phyloP scores from a whole-genome alignment of 2,888 invertebrate genomes.

The Geotrupes spiniger region DNA sequence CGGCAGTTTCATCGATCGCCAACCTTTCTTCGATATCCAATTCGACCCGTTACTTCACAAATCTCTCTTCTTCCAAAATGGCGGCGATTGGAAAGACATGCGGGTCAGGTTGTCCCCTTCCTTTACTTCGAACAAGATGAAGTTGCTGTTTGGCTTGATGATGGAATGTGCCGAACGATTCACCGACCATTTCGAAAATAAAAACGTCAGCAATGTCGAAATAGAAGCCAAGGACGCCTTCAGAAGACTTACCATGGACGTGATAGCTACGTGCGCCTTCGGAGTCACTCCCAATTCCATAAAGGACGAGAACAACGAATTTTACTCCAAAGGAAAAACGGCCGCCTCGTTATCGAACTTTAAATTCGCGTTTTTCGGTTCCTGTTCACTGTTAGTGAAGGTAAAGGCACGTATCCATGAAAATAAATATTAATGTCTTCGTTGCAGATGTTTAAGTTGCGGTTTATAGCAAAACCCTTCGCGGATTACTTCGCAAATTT shows the following conservation, averaged over 20 bases:
- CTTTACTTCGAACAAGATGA: constrained; percentile 43
- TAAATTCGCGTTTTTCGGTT: no score
- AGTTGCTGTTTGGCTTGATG: constrained; percentile 34
- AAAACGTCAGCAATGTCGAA: constrained; percentile 22
- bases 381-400: no score
- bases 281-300: constrained; percentile 55
- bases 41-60: no score
- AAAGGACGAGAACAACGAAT: constrained; percentile 51
- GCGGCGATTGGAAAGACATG: constrained; percentile 41
- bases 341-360: no score
- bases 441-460: constrained; percentile 22
- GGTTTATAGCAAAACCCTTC: constrained; percentile 17
- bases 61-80: no score
- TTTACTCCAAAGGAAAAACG: constrained; percentile 50
- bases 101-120: constrained; percentile 44
- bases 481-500: constrained; percentile 26
- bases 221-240: constrained; percentile 50
- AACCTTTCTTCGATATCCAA: no score
- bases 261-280: constrained; percentile 53
- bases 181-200: constrained; percentile 28
- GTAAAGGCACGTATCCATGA: no score
- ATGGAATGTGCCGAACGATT: constrained; percentile 29
- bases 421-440: no score
- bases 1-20: no score
- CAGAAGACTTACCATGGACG: constrained; percentile 52